These are phyloP conservation scores for Anthonomus grandis DNA, from an alignment of 1,140 invertebrate species.

Conservation along the genomic window DNA sequence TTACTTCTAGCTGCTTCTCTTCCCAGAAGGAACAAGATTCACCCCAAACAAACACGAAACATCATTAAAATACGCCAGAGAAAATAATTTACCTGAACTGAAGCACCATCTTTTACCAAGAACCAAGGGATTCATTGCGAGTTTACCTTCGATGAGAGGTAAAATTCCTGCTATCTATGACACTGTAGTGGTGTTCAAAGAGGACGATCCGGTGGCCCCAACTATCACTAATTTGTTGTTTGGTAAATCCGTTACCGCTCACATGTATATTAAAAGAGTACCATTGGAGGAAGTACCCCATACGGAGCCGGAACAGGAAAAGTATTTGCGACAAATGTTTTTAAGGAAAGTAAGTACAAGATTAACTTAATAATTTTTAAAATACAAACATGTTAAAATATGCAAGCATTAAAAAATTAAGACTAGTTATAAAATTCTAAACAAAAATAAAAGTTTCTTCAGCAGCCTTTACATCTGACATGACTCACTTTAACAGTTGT, in stretches of 20 bases:
- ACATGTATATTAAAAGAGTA: conserved; percentile 80
- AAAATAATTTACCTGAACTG: conserved; percentile 79
- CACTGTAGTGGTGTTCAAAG: conserved; percentile 75
- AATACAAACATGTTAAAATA: not conserved
- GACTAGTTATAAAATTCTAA: not conserved
- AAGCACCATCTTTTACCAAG: conserved; percentile 92
- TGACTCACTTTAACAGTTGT: too few relatives aligned
- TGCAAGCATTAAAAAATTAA: not conserved
- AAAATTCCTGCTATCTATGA: conserved; percentile 85
- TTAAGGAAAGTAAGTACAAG: conserved; percentile 64
- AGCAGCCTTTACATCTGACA: too few relatives aligned
- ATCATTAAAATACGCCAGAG: conserved; percentile 81
- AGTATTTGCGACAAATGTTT: conserved; percentile 81
- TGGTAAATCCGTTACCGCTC: conserved; percentile 69
- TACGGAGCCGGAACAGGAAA: conserved; percentile 70
- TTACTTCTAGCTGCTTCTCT: conserved; percentile 72
- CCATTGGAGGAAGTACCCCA: conserved; percentile 76
- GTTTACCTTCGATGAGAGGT: conserved; percentile 66
- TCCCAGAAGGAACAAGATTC: conserved; percentile 92
- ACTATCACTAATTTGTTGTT: conserved; percentile 81
- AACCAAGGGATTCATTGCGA: conserved; percentile 84
- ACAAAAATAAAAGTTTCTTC: too few relatives aligned
- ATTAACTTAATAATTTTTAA: not conserved
- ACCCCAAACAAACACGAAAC: conserved; percentile 83
- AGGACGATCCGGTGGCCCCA: conserved; percentile 60